phyloP scores from a whole-genome alignment of 2,888 invertebrate genomes.

The Patella pellucida region DNA sequence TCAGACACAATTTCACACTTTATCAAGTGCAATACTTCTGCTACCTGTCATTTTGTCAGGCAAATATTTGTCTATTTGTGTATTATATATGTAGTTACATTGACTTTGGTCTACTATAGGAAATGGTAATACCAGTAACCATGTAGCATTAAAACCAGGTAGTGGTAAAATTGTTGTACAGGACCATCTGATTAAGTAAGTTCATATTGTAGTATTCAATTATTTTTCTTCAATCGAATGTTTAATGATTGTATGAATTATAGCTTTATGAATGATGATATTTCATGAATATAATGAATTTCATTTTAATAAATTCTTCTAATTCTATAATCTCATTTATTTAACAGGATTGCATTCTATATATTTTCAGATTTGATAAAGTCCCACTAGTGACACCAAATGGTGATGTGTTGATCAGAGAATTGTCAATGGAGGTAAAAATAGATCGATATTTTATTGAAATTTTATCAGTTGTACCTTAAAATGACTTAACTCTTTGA shows the following conservation, averaged over 20 bases:
- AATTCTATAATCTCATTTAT: too few species aligned
- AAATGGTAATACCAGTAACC: background rate
- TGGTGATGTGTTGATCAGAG: slow-evolving; percentile 92
- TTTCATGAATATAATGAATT: too few species aligned
- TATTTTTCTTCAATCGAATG: background rate
- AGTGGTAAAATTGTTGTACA: slow-evolving; percentile 83
- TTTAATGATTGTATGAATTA: too few species aligned
- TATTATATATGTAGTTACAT: too few species aligned
- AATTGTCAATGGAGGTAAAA: slow-evolving; percentile 86
- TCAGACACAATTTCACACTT: too few species aligned
- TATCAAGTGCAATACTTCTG: too few species aligned
- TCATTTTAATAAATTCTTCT: too few species aligned
- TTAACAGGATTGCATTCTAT: background rate
- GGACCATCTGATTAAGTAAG: slow-evolving; percentile 79
- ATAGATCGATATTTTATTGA: too few species aligned
- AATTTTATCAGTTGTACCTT: background rate
- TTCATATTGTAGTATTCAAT: background rate
- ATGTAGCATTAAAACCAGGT: slow-evolving; percentile 75
- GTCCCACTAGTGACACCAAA: slow-evolving; percentile 98
- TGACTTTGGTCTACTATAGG: too few species aligned
- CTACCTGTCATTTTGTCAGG: too few species aligned
- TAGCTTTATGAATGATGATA: too few species aligned
- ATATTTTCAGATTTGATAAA: slow-evolving; percentile 84
- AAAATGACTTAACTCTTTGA: background rate
- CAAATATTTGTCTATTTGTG: too few species aligned